Base-by-base conservation (phyloP, 2,797 vertebrate genomes). In the Okamejei kenojei region DNA sequence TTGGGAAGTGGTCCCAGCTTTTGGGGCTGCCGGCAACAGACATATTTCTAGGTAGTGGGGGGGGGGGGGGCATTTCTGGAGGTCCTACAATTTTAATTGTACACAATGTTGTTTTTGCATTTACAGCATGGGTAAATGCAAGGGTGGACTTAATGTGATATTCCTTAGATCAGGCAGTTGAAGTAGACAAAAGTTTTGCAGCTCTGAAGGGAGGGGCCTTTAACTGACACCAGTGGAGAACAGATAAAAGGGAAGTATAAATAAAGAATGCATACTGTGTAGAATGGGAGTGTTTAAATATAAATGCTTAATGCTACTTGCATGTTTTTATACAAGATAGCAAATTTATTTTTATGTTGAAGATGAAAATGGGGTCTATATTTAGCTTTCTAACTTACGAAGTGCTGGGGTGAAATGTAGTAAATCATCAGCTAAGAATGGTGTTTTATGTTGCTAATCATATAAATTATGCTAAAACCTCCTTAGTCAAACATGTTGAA, bases 221-320 rank as follows among this genome's bases (percentile, higher is more conserved):
- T 74, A 21, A 68, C 29, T 63, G 6, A 88, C 13, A 65, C 0
- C n/a, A 88, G 29, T 86, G 82, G 29, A 65, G 61, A n/a, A 68
- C 68, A 88, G 84, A 65, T 88, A 88, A 88, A 88, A 88, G 19
- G 61, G 82, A 63, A 7, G 63, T 17, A 88, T 19, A 88, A 88
- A 65, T 61, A 84, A 32, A 88, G 61, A 88, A 35, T 68, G 6
- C 17, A 65, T 7, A 63, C 58, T 65, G 13, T 32, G 7, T 26
- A 15, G 1, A 10, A 32, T 65, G 17, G 84, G 61, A 88, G 21
- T 35, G 35, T 65, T 88, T n/a, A 68, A 88, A 68, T n/a, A 19
- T 88, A 65, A 65, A 88, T 84, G 7, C 54, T 84, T 84, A 54
- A 84, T 54, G 58, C 9, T n/a, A 26, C 54, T n/a, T 79, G 9